Base-by-base conservation (phyloP, 2,797 vertebrate genomes). In the Sebastes aleutianus region DNA sequence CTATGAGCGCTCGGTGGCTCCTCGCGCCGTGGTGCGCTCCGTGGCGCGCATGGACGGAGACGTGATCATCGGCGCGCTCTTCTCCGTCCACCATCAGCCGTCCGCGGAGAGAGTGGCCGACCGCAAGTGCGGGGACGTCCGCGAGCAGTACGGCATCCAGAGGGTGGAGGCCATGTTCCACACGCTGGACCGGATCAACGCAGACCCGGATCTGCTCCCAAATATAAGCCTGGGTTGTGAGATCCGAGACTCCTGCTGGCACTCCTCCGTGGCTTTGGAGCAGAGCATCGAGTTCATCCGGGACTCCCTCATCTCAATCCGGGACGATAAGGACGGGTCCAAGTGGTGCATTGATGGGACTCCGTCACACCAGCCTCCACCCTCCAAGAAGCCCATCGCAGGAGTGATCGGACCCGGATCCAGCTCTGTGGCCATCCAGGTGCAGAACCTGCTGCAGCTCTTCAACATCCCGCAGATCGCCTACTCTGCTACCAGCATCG, bases 261-360 rank as follows among this genome's bases (percentile, higher is more conserved):
- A 99, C 87, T 99, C 99, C 0, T 99, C 98, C 0, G 99, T 99
- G 80, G 99, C 99, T 70, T 93, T 99, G 92, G 99, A 99, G 90
- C 99, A 99, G 92, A 99, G 99, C 94, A 99, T 99, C 47, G 99
- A 99, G 93, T 99, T 99, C 88, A 99, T 99, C 84, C 95, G 99
- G 79, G 99, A 99, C 93, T 99, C 99, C 3, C 96, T 99, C 73
- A 99, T 99, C 88, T 99, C 99, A 50, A 98, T 99, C 84, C 93
- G 98, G 74, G 98, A 99, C 20, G 98, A 99, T 54, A 97, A 96
- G 89, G 98, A 99, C 8, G 97, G 97, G 8, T 94, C 96, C 85
- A 96, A 97, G 59, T 97, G 97, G 89, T 99, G 99, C 79, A 87
- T 99, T 66, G 98, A 99, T 10, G 97, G 98, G 4, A 96, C 96